Evolutionary conservation across 2,113 vertebrate genomes (phyloP), one percentile per base, ranked within the genome.

Genomic region (Melanotaenia duboulayi): DNA sequence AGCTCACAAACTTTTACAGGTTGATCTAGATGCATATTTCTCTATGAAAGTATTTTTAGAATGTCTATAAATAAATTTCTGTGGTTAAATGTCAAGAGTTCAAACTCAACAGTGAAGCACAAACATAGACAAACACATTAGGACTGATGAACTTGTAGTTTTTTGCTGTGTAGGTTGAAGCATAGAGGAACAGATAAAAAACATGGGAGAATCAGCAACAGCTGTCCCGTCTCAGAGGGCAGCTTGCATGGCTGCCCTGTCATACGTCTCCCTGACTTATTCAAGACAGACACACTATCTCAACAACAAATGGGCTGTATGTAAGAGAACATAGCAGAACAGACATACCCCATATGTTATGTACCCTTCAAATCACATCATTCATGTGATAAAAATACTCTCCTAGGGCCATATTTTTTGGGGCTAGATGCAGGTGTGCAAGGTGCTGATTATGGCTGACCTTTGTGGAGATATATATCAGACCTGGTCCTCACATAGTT

Each of bases 201-300:
- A 1, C 10, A 56, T 3, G 39, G 20, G 28, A 67, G 74, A n/a
- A n/a, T 12, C 42, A 70, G 55, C 65, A 63, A 35, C 89, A 90
- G 90, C 88, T 91, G 90, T 55, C 70, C 25, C 4, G 4, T 81
- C 63, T 86, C 83, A 72, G 55, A 64, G 67, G 68, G 61, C 50
- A 54, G 69, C 73, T 76, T 28, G 61, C 71, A 71, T 28, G 71
- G 37, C 68, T 32, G 60, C 77, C 65, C 76, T 76, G 81, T 86
- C 80, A 82, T n/a, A 83, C 5, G 40, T 60, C 62, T 79, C 64
- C 65, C 64, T 74, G 71, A 78, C 57, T 89, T 59, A 64, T 77
- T 61, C 32, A 58, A 69, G 28, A 74, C 67, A 83, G 76, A 80
- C 55, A 9, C 44, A 55, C 51, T 76, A 17, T 72, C 78, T 80